Evolutionary conservation across 35 echinoderm and acorn worm species (phyloP).

Genomic region (Ptychodera flava): DNA sequence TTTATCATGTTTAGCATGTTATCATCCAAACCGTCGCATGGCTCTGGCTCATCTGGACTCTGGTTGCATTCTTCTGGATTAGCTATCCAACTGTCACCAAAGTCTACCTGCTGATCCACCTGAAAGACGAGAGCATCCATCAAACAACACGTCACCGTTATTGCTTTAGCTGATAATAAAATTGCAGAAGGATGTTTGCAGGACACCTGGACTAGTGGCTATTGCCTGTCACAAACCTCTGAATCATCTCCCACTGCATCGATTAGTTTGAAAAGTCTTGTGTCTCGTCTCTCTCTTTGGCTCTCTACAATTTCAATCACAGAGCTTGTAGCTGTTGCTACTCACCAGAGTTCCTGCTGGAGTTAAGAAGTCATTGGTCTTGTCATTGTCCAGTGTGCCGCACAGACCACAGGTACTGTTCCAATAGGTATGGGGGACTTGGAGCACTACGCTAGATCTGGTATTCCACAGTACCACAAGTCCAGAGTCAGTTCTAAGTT

Average conservation of each 20-base stretch:
- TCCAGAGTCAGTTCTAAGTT: conserved; percentile 18
- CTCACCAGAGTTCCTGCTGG: conserved; percentile 38
- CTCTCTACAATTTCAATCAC: too few relatives aligned
- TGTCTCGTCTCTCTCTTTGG: too few relatives aligned
- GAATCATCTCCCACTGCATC: too few relatives aligned
- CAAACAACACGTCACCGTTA: too few relatives aligned
- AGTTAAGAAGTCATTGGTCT: conserved; percentile 31
- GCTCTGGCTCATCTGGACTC: conserved; percentile 22
- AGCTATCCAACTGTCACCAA: conserved; percentile 50
- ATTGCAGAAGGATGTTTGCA: too few relatives aligned
- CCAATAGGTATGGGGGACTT: conserved; percentile 25
- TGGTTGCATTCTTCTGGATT: conserved; percentile 31
- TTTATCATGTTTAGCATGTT: not conserved
- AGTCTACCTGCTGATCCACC: conserved; percentile 15
- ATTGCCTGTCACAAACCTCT: too few relatives aligned
- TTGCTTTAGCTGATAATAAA: too few relatives aligned
- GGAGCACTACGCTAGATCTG: conserved; percentile 13
- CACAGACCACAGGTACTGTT: conserved; percentile 60
- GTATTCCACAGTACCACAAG: conserved; percentile 27
- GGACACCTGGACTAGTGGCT: too few relatives aligned
- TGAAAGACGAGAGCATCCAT: not conserved
- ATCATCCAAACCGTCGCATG: conserved; percentile 17
- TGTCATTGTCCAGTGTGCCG: conserved; percentile 43
- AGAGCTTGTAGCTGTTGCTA: too few relatives aligned
- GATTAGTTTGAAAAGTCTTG: too few relatives aligned